Conservation (phyloP, 2,113 vertebrate genomes). For the Tursiops truncatus region DNA sequence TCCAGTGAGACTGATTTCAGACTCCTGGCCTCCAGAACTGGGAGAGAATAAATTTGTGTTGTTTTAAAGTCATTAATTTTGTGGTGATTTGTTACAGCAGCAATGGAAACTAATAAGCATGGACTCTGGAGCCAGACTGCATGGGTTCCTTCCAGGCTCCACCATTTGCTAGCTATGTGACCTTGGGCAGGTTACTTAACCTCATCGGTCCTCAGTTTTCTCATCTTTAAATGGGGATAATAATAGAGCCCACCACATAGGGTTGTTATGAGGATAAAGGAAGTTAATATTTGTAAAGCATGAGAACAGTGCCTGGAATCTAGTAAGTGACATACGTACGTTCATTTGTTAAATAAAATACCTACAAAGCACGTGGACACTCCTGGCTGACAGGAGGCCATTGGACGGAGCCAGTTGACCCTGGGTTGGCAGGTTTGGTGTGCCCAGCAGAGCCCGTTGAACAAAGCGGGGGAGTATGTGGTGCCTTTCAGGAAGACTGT, state of each 20-base stretch:
- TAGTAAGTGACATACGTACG: fast-evolving
- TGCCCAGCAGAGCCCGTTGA: background rate
- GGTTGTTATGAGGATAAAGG: background rate
- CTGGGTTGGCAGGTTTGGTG: background rate
- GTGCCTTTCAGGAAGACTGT: background rate
- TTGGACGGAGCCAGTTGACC: fast-evolving
- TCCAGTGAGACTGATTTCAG: background rate
- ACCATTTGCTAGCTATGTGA: background rate
- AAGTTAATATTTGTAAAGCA: background rate
- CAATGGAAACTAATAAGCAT: fast-evolving
- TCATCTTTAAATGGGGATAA: background rate
- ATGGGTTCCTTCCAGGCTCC: background rate
- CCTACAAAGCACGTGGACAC: fast-evolving
- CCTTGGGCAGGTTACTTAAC: background rate
- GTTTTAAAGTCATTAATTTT: background rate
- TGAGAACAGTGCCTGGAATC: background rate
- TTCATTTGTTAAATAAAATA: background rate
- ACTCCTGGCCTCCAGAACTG: background rate
- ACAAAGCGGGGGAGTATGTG: background rate
- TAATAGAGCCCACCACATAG: background rate
- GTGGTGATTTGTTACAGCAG: background rate
- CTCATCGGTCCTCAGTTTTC: background rate
- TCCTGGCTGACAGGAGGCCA: background rate
- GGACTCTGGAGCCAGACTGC: background rate
- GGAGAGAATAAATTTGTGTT: background rate